Evolutionary conservation across 2,797 vertebrate genomes (phyloP).

Genomic region (Melanotaenia parkinsoni): DNA sequence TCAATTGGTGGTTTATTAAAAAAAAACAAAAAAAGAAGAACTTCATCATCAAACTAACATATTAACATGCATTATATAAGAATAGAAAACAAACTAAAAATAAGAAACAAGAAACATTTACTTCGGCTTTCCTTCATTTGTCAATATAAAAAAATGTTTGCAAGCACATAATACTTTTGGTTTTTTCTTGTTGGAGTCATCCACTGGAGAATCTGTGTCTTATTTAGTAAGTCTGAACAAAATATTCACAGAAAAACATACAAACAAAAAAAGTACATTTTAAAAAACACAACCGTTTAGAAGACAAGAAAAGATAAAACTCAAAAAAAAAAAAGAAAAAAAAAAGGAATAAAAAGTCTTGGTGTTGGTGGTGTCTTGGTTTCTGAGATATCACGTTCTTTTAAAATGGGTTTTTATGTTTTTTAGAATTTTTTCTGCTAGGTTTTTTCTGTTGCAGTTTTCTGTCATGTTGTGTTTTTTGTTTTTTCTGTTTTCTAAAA

Average conservation of each 20-base stretch:
- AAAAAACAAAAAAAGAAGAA: neutral
- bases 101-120: constrained; percentile 26
- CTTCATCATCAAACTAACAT: constrained; percentile 8
- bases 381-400: too few relatives aligned
- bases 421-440: too few relatives aligned
- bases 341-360: too few relatives aligned
- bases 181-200: neutral
- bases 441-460: neutral
- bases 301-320: neutral
- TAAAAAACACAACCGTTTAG: neutral
- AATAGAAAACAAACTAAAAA: constrained; percentile 17
- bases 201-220: too few relatives aligned
- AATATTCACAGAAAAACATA: too few relatives aligned
- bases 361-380: too few relatives aligned
- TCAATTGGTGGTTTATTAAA: constrained; percentile 9
- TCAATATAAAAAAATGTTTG: constrained; percentile 46
- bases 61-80: constrained; percentile 36
- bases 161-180: constrained; percentile 26
- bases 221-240: too few relatives aligned
- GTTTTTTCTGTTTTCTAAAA: neutral
- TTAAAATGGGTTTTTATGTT: too few relatives aligned
- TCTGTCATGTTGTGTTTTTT: neutral
- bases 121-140: constrained; percentile 21
- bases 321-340: too few relatives aligned
- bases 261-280: too few relatives aligned